Conservation (phyloP, 2,113 vertebrate genomes). For the Rhea pennata region DNA sequence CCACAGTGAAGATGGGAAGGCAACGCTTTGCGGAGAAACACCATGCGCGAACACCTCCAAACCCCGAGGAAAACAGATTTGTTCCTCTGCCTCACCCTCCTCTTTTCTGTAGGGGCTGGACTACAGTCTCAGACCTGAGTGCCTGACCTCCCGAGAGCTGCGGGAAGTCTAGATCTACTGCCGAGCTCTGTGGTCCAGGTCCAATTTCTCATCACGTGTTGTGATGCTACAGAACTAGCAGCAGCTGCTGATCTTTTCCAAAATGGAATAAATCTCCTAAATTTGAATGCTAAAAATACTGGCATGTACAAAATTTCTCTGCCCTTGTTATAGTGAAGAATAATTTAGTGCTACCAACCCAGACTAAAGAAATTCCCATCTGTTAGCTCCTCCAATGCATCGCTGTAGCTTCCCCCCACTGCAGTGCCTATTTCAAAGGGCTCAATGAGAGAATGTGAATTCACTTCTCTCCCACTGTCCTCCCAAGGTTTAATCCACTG, state of each 20-base stretch:
- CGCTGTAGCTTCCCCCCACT: background rate
- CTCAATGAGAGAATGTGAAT: background rate
- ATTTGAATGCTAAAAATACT: constrained; percentile 31
- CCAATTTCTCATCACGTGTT: rapidly evolving
- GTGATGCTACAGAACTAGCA: background rate
- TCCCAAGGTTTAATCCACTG: background rate
- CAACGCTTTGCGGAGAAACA: too few relatives aligned
- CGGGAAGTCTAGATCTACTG: rapidly evolving
- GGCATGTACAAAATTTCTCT: constrained; percentile 12
- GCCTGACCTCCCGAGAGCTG: rapidly evolving
- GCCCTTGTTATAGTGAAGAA: constrained; percentile 20
- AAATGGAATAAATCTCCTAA: constrained; percentile 3
- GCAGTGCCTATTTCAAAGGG: background rate
- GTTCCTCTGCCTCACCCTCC: rapidly evolving
- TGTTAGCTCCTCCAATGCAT: background rate
- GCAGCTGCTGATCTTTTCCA: constrained; percentile 22
- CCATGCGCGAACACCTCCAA: rapidly evolving
- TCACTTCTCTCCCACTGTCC: background rate
- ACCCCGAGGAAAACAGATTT: background rate
- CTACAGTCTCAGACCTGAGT: rapidly evolving
- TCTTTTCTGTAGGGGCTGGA: rapidly evolving
- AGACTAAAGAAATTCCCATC: background rate
- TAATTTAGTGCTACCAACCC: background rate
- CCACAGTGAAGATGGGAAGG: rapidly evolving
- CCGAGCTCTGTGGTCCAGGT: background rate